Percentiles rank a stretch among this genome's conserved stretches.
Conservation (phyloP, 2,888 invertebrate genomes). For the Synanthedon andrenaeformis region DNA sequence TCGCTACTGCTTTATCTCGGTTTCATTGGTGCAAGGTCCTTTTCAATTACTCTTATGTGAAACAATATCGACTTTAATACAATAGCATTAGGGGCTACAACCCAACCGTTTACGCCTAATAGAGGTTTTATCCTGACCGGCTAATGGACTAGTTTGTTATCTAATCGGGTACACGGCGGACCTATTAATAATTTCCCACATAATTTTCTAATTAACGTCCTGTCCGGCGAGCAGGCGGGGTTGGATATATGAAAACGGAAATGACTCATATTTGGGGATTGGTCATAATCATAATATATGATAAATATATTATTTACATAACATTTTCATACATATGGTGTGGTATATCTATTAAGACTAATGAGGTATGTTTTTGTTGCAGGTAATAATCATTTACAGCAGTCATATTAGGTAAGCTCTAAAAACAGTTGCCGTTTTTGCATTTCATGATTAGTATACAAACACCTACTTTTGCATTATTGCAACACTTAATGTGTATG, state of each 20-base stretch:
- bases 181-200: constrained; percentile 68
- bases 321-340: constrained; percentile 9
- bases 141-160: constrained; percentile 69
- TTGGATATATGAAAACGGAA: constrained; percentile 46
- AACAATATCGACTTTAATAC: constrained; percentile 41
- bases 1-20: constrained; percentile 61
- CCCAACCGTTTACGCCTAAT: constrained; percentile 8
- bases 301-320: constrained; percentile 26
- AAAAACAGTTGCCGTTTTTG: not conserved
- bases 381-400: constrained; percentile 31
- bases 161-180: constrained; percentile 62
- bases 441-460: not conserved
- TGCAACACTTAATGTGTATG: constrained; percentile 6
- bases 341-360: constrained; percentile 18
- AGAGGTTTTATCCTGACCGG: constrained; percentile 42
- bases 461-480: not conserved
- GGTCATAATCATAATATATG: not conserved
- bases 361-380: constrained; percentile 44
- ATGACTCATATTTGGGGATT: constrained; percentile 37
- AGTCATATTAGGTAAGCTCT: not conserved
- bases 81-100: constrained; percentile 26
- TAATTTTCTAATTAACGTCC: constrained; percentile 67
- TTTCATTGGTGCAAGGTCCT: constrained; percentile 35
- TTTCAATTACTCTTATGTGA: constrained; percentile 24
- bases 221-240: constrained; percentile 35